Percentiles rank a stretch among this genome's conserved stretches.
Conservation (phyloP, 2,888 invertebrate genomes). For the Brachylomia viminalis region DNA sequence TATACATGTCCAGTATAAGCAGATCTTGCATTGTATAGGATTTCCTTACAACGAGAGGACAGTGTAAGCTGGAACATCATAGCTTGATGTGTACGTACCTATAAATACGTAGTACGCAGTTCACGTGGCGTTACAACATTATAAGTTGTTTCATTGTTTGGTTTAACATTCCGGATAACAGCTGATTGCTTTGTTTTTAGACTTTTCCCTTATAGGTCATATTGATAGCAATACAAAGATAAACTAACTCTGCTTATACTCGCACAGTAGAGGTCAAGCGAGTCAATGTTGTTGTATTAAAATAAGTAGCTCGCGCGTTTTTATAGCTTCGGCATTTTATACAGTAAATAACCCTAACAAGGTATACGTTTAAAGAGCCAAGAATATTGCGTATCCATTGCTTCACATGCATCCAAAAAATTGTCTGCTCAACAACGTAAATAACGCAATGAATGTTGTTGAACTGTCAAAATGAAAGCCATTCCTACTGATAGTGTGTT, state of each 20-base stretch:
- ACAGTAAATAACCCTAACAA: not conserved
- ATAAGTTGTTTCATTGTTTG: slow-evolving; percentile 35
- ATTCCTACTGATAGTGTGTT: no score
- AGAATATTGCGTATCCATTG: no score
- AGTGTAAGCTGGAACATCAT: no score
- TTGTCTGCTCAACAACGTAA: no score
- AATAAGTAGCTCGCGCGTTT: not conserved
- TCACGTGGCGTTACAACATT: not conserved
- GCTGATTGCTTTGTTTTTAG: slow-evolving; percentile 34
- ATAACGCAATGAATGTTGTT: no score
- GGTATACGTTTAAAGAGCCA: not conserved
- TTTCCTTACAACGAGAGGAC: no score
- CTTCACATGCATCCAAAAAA: no score
- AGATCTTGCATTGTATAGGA: no score
- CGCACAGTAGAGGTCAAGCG: slow-evolving; percentile 15
- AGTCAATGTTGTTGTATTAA: slow-evolving; percentile 30
- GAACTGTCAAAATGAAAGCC: no score
- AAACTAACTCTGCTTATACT: slow-evolving; percentile 22
- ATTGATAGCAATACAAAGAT: slow-evolving; percentile 41
- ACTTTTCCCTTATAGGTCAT: slow-evolving; percentile 39
- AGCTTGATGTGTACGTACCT: no score
- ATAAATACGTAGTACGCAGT: slow-evolving; percentile 22
- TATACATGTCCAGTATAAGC: no score
- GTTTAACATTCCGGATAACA: slow-evolving; percentile 18
- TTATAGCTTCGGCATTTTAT: not conserved